Base-by-base conservation (phyloP, 2,888 invertebrate species). In the Leuctra nigra region DNA sequence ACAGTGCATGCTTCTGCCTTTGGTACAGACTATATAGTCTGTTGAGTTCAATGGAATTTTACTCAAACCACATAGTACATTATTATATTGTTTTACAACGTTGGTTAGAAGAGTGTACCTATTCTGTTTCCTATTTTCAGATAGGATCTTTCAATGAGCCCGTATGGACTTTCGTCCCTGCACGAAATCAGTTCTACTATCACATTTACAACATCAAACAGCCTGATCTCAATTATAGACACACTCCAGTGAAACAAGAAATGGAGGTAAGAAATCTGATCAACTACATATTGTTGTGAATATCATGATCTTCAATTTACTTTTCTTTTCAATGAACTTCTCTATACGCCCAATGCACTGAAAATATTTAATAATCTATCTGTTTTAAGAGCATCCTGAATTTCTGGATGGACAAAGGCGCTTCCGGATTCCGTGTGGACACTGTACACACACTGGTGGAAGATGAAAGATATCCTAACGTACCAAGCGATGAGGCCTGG, bases 351-450 rank as follows among this genome's bases (percentile, higher is more conserved):
- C 16, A 36, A 36, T 13, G 2, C 18, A 18, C 41, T 41, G 41
- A 41, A 41, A n/a, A 41, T 41, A 11, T n/a, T n/a, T n/a, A n/a
- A n/a, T n/a, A n/a, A n/a, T n/a, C n/a, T n/a, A n/a, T n/a, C n/a
- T n/a, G n/a, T n/a, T n/a, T n/a, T n/a, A n/a, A 44, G 44, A 44
- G 23, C 23, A 13, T 44, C 13, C 69, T 90, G 64, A 69, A 70
- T 59, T 87, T 84, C 68, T 91, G 91, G 90, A 68, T 91, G 23
- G 76, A 82, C 33, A 78, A 79, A 58, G 89, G 89, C 0, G 82
- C 84, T 0, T 85, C 86, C 63, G 91, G 91, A 0, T 87, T 90
- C 68, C 79, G 88, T 52, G 72, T 89, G 0, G 83, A 84, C 63
- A 83, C 83, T 0, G 67, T 63, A 1, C 57, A 55, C 47, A 66